A percentile compares a stretch with the other conserved stretches of the same genome.
Evolutionary conservation across 1,140 invertebrate species (phyloP).

Genomic region (Cotesia chilonis): DNA sequence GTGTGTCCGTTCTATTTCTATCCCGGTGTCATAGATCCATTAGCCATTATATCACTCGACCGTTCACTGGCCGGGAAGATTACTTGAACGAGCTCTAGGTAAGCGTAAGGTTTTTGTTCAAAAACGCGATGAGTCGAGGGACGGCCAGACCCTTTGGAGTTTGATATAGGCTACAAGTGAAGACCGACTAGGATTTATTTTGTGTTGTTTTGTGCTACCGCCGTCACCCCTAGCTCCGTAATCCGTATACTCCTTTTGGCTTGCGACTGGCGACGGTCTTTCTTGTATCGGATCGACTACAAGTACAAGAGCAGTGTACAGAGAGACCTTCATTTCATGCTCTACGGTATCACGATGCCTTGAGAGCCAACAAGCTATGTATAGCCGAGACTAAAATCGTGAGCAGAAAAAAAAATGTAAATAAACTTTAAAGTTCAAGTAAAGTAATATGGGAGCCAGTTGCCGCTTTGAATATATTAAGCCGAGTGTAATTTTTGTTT

Average conservation of each 20-base stretch:
- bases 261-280: conserved; percentile 32
- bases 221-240: no score
- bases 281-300: conserved; percentile 5
- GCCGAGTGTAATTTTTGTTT: conserved; percentile 4
- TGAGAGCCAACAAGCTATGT: conserved; percentile 34
- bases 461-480: conserved; percentile 34
- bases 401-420: conserved; percentile 29
- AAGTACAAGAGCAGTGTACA: background rate
- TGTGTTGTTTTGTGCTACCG: background rate
- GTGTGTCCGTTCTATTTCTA: no score
- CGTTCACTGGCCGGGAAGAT: conserved; percentile 29
- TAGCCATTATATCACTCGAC: conserved; percentile 2
- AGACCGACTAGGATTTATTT: background rate
- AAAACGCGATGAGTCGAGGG: background rate
- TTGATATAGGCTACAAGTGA: background rate
- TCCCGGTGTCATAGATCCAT: background rate
- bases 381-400: conserved; percentile 23
- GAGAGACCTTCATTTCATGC: conserved; percentile 54
- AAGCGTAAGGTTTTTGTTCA: conserved; percentile 26
- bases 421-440: background rate
- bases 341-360: conserved; percentile 47
- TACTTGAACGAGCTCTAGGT: conserved; percentile 23
- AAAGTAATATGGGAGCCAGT: conserved; percentile 29
- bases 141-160: background rate
- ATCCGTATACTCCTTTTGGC: background rate